These are phyloP conservation scores for Isichthys henryi DNA, from an alignment of 2,113 vertebrate genomes.

Conservation along the genomic window DNA sequence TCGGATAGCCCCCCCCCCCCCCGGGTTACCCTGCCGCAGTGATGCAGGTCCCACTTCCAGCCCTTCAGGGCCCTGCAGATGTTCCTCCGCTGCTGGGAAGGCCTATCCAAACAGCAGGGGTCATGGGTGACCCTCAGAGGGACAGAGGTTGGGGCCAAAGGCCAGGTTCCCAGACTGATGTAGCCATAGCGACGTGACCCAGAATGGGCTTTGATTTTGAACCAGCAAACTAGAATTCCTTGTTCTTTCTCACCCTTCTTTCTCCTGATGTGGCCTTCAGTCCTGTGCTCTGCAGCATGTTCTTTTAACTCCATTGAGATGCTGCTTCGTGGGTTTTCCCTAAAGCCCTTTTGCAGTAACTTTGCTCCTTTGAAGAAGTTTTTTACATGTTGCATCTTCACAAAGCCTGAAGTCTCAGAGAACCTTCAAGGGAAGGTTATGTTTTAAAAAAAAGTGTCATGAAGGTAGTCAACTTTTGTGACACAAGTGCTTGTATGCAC, in stretches of 20 bases:
- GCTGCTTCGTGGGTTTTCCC: neutral
- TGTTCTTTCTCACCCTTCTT: slow-evolving; percentile 22
- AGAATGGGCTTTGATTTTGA: slow-evolving; percentile 31
- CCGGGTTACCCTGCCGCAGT: slow-evolving; percentile 16
- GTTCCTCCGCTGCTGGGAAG: slow-evolving; percentile 46
- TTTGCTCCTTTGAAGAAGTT: neutral
- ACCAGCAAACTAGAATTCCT: slow-evolving; percentile 30
- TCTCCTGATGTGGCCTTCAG: neutral
- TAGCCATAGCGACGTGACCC: slow-evolving; percentile 55
- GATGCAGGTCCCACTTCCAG: slow-evolving; percentile 34
- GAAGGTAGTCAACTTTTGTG: neutral
- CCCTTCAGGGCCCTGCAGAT: slow-evolving; percentile 56
- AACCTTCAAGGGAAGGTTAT: neutral
- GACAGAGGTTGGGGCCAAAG: slow-evolving; percentile 50
- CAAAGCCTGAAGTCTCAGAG: neutral
- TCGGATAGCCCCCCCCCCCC: neutral
- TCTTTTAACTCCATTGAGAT: neutral
- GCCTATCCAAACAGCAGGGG: slow-evolving; percentile 53
- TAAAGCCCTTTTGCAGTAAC: neutral
- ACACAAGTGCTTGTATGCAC: neutral
- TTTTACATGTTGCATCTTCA: neutral
- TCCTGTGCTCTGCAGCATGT: slow-evolving; percentile 1
- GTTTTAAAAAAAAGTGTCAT: neutral
- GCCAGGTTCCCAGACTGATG: slow-evolving; percentile 53
- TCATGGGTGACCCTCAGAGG: slow-evolving; percentile 43